These are phyloP conservation scores for Gopherus evgoodei DNA, from an alignment of 2,113 vertebrate genomes.

Conservation along the genomic window DNA sequence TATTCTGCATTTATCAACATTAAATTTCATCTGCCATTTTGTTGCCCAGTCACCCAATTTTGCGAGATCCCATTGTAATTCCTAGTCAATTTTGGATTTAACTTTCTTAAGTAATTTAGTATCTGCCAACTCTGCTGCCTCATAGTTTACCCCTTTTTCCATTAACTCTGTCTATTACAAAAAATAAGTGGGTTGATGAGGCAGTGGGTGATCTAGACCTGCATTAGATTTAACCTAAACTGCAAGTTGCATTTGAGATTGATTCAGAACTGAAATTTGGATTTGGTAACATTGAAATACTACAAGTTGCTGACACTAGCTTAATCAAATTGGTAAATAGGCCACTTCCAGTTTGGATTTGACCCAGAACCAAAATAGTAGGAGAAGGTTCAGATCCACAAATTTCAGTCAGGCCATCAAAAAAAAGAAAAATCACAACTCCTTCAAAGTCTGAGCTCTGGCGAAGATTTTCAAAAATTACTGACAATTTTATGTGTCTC, in stretches of 20 bases:
- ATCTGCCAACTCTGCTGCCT: too few species aligned
- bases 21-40: neutral
- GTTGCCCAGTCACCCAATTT: neutral
- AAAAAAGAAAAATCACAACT: neutral
- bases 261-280: rapidly evolving
- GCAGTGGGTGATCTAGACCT: neutral
- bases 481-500: neutral
- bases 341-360: neutral
- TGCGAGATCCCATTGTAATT: neutral
- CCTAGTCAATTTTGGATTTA: neutral
- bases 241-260: neutral
- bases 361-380: neutral
- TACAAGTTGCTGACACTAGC: neutral
- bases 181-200: neutral
- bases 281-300: neutral
- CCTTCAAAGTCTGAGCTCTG: neutral
- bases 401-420: neutral
- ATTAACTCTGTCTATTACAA: neutral
- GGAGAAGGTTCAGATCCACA: neutral
- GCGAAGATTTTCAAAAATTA: neutral
- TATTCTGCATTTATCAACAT: too few species aligned
- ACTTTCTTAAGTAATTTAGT: too few species aligned
- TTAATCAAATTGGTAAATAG: neutral
- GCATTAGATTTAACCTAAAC: neutral
- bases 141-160: too few species aligned